Conservation (phyloP, 2,888 invertebrate genomes). For the Nudaria mundana region DNA sequence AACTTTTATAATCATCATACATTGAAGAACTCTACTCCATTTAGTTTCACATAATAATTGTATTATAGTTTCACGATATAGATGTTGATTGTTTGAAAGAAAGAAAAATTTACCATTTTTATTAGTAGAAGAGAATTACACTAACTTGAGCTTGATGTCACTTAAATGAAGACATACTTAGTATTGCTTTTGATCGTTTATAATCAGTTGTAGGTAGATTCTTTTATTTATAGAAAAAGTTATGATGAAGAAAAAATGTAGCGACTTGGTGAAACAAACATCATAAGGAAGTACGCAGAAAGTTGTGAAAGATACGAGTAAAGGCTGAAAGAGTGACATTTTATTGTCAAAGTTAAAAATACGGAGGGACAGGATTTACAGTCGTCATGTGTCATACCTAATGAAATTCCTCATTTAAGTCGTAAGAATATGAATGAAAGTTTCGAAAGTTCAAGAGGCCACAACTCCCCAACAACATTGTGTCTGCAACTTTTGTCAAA, state of each 20-base stretch:
- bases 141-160: slow-evolving; percentile 71
- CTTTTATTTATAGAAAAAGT: slow-evolving; percentile 27
- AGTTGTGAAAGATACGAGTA: slow-evolving; percentile 12
- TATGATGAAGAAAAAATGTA: slow-evolving; percentile 15
- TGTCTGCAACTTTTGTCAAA: too few relatives aligned
- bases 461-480: too few relatives aligned
- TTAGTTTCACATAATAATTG: slow-evolving; percentile 20
- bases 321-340: slow-evolving; percentile 33
- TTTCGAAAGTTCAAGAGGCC: too few relatives aligned
- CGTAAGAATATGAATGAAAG: too few relatives aligned
- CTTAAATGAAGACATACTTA: slow-evolving; percentile 40
- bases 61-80: slow-evolving; percentile 8
- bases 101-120: slow-evolving; percentile 34
- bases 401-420: slow-evolving; percentile 30
- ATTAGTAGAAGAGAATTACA: slow-evolving; percentile 51
- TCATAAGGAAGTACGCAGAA: slow-evolving; percentile 18
- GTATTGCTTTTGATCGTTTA: slow-evolving; percentile 72
- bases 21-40: too few relatives aligned
- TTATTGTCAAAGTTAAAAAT: slow-evolving; percentile 63
- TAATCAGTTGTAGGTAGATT: slow-evolving; percentile 31
- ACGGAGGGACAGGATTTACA: slow-evolving; percentile 38
- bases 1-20: too few relatives aligned
- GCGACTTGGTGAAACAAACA: slow-evolving; percentile 26
- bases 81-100: slow-evolving; percentile 20
- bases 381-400: slow-evolving; percentile 23